These are phyloP conservation scores for Agelastica alni DNA, from an alignment of 2,888 invertebrate species.

Conservation along the genomic window DNA sequence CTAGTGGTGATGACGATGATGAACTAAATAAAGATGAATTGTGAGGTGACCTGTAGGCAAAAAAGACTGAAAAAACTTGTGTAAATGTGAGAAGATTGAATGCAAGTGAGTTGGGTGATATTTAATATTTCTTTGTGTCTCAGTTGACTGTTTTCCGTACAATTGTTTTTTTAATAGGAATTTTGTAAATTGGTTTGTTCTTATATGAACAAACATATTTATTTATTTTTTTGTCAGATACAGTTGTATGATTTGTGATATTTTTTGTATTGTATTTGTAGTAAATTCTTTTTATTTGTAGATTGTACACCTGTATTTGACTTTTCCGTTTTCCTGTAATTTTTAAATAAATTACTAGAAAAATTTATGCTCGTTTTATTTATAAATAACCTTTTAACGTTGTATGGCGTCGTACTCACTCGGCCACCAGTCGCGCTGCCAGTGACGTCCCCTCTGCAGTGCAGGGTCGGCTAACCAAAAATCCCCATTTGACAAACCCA, in stretches of 20 bases:
- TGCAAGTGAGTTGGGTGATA: constrained; percentile 5
- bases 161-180: constrained; percentile 19
- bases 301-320: constrained; percentile 50
- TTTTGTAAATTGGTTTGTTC: constrained; percentile 28
- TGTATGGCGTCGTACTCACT: too few species aligned
- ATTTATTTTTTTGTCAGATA: constrained; percentile 49
- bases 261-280: constrained; percentile 28
- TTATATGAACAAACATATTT: constrained; percentile 35
- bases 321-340: constrained; percentile 37
- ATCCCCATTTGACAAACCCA: too few species aligned
- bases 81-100: constrained; percentile 9
- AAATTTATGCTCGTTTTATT: too few species aligned
- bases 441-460: too few species aligned
- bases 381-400: too few species aligned
- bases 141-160: background rate
- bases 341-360: constrained; percentile 40
- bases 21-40: constrained; percentile 82
- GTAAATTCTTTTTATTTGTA: constrained; percentile 30
- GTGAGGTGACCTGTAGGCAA: constrained; percentile 55
- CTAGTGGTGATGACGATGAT: constrained; percentile 70
- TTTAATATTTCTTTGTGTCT: constrained; percentile 13
- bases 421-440: too few species aligned
- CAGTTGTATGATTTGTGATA: constrained; percentile 45
- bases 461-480: too few species aligned
- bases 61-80: constrained; percentile 28